A percentile compares a stretch with the other conserved stretches of the same genome.
These are phyloP conservation scores for Pecten maximus DNA, from an alignment of 2,888 invertebrate genomes.

Conservation along the genomic window DNA sequence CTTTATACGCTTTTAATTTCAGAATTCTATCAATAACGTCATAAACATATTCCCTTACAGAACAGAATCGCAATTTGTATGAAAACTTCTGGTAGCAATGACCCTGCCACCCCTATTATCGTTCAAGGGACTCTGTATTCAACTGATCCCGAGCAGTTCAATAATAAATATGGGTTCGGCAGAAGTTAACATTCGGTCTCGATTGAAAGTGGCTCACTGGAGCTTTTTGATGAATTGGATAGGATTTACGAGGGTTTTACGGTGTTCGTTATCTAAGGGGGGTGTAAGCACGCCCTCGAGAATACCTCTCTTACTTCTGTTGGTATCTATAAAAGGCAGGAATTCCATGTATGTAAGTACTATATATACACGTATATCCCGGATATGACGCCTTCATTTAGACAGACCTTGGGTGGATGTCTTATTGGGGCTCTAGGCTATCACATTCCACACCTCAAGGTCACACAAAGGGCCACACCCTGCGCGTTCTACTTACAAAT, in stretches of 20 bases:
- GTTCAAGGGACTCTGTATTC: background rate
- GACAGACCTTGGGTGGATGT: background rate
- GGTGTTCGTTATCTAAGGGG: constrained; percentile 4
- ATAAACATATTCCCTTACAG: background rate
- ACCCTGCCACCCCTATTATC: background rate
- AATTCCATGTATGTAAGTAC: background rate
- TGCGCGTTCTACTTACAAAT: background rate
- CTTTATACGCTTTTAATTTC: background rate
- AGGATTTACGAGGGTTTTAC: background rate
- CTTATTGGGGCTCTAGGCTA: background rate
- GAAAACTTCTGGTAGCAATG: background rate
- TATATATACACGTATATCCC: background rate
- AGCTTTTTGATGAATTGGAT: background rate
- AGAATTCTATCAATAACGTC: background rate
- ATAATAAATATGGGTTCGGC: background rate
- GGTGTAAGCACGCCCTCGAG: background rate
- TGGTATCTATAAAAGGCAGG: background rate
- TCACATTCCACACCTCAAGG: background rate
- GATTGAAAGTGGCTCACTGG: background rate
- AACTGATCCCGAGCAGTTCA: background rate
- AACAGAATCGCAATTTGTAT: background rate
- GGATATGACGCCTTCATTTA: background rate
- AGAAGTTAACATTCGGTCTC: background rate
- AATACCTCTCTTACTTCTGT: background rate
- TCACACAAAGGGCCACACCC: background rate